These are phyloP conservation scores for Chelon labrosus DNA, from an alignment of 2,797 vertebrate species.

Conservation along the genomic window DNA sequence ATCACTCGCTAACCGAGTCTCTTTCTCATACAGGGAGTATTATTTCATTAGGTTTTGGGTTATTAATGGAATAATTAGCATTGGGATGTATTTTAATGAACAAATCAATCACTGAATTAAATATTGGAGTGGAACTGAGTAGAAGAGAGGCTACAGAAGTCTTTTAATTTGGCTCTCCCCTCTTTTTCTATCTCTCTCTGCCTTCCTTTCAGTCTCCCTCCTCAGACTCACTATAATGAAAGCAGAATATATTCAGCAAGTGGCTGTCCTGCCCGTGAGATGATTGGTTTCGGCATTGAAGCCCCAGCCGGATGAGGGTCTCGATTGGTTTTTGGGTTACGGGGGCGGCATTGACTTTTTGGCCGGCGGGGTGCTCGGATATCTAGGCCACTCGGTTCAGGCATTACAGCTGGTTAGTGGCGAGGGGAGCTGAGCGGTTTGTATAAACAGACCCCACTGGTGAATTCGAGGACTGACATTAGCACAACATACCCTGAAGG, in stretches of 20 bases:
- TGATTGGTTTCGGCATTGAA: constrained; percentile 51
- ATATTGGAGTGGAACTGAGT: constrained; percentile 63
- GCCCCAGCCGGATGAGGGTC: constrained; percentile 20
- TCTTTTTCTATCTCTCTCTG: constrained; percentile 7
- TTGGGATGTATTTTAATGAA: constrained; percentile 82
- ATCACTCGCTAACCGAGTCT: constrained; percentile 42
- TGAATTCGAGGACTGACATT: constrained; percentile 17
- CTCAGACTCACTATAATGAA: constrained; percentile 54
- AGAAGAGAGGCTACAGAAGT: constrained; percentile 54
- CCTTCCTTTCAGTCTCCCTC: constrained; percentile 39
- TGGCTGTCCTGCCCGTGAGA: constrained; percentile 35
- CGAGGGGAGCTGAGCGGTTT: not conserved
- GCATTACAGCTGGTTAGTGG: not conserved
- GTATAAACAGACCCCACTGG: constrained; percentile 28
- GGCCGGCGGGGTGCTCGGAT: not conserved
- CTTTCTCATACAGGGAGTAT: constrained; percentile 11
- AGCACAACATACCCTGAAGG: constrained; percentile 37
- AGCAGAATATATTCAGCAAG: constrained; percentile 51
- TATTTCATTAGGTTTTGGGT: constrained; percentile 71
- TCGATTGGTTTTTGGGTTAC: constrained; percentile 35
- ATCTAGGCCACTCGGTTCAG: constrained; percentile 31
- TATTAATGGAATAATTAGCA: constrained; percentile 84
- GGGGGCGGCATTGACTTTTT: not conserved
- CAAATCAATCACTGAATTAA: constrained; percentile 82
- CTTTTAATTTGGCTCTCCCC: constrained; percentile 64